Conservation (phyloP, 2,113 vertebrate genomes). For the Dasyornis broadbenti region DNA sequence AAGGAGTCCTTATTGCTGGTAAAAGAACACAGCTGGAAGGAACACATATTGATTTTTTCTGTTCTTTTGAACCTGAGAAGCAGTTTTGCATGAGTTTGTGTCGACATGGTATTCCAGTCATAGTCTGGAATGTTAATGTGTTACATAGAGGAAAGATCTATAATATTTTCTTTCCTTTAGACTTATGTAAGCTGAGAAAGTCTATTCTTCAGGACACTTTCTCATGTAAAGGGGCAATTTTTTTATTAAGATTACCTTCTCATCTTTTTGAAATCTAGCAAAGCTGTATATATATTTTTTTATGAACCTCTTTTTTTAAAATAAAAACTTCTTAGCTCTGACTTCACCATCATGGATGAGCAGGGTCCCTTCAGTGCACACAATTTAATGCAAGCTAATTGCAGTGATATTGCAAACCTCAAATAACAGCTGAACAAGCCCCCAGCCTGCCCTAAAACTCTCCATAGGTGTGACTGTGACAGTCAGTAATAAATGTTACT, state of each 20-base stretch:
- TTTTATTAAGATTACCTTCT: background rate
- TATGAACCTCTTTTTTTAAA: background rate
- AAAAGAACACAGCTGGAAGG: background rate
- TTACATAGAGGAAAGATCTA: background rate
- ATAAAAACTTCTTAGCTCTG: background rate
- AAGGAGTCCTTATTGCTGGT: accelerated
- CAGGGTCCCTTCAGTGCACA: background rate
- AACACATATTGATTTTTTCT: background rate
- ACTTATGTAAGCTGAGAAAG: background rate
- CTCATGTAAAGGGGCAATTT: background rate
- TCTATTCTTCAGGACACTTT: background rate
- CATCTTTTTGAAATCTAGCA: background rate
- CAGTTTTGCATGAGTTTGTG: background rate
- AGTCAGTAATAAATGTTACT: background rate
- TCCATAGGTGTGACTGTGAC: background rate
- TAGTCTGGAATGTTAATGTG: background rate
- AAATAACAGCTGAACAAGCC: background rate
- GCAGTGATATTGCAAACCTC: background rate
- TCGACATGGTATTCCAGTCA: background rate
- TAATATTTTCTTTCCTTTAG: background rate
- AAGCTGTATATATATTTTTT: background rate
- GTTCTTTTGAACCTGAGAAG: background rate
- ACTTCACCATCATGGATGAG: background rate
- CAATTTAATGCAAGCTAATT: background rate
- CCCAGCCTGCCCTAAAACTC: background rate